These are phyloP conservation scores for Nephotettix cincticeps DNA, from an alignment of 1,140 invertebrate species.

Conservation along the genomic window DNA sequence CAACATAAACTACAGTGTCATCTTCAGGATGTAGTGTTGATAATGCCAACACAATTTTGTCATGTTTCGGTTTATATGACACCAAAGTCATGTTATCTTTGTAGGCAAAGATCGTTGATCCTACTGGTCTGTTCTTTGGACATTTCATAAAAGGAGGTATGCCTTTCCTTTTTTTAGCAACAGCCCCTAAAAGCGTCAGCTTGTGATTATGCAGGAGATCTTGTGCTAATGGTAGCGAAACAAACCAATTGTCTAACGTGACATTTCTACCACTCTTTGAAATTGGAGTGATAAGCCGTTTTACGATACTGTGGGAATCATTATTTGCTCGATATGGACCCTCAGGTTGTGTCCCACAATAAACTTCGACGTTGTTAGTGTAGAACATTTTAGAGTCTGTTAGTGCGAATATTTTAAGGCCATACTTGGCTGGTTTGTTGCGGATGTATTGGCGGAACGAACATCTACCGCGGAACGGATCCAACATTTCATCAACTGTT, in stretches of 20 bases:
- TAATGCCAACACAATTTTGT: background rate
- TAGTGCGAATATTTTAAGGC: slow-evolving; percentile 43
- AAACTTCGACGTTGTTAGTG: slow-evolving; percentile 41
- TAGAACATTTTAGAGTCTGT: slow-evolving; percentile 41
- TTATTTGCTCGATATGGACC: slow-evolving; percentile 42
- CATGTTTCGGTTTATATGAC: slow-evolving; percentile 4
- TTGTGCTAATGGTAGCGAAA: background rate
- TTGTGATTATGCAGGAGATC: background rate
- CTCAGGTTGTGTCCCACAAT: slow-evolving; percentile 40
- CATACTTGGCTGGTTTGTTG: slow-evolving; percentile 47
- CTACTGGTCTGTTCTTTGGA: background rate
- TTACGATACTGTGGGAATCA: slow-evolving; percentile 25
- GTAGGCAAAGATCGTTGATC: background rate
- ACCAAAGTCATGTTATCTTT: slow-evolving; percentile 15
- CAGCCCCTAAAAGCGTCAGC: background rate
- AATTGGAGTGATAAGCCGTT: background rate
- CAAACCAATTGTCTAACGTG: background rate
- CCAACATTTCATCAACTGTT: slow-evolving; percentile 48
- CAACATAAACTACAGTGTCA: background rate
- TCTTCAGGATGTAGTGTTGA: background rate
- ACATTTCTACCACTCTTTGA: background rate
- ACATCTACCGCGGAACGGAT: slow-evolving; percentile 46
- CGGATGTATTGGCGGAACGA: slow-evolving; percentile 47
- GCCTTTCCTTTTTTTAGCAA: background rate
- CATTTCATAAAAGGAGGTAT: background rate